phyloP scores from a whole-genome alignment of 2,113 vertebrate species.

The Engraulis encrasicolus region DNA sequence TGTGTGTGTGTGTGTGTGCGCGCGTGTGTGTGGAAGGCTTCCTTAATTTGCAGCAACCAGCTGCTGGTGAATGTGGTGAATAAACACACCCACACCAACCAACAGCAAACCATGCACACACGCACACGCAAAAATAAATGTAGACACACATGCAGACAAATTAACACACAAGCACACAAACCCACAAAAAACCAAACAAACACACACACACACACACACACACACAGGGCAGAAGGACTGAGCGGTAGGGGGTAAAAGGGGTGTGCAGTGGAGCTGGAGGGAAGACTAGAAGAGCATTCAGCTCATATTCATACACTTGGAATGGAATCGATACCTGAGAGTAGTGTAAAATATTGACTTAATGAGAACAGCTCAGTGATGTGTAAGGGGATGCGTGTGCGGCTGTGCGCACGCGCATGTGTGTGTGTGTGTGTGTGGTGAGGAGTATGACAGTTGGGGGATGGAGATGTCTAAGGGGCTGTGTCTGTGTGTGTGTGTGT shows the following conservation, averaged over 20 bases:
- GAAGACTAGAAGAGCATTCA: not conserved
- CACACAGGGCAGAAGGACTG: not conserved
- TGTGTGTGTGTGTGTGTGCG: not conserved
- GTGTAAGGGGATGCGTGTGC: no score
- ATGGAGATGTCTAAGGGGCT: not conserved
- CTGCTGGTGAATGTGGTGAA: no score
- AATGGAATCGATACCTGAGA: not conserved
- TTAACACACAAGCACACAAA: no score
- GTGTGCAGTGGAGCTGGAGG: not conserved
- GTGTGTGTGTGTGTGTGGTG: not conserved
- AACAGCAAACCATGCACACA: no score
- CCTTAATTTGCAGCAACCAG: no score
- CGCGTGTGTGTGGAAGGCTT: not conserved
- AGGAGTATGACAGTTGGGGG: no score
- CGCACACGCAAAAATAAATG: no score
- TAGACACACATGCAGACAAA: no score
- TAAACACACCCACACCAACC: no score
- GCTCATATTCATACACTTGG: not conserved
- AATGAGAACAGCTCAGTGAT: not conserved
- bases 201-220: slow-evolving; percentile 1
- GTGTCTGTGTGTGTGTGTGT: not conserved
- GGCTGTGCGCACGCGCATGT: not conserved
- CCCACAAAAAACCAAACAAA: not conserved
- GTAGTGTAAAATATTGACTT: not conserved
- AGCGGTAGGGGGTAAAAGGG: not conserved